phyloP scores from a whole-genome alignment of 1,140 invertebrate genomes.

The Drosophila pachea region DNA sequence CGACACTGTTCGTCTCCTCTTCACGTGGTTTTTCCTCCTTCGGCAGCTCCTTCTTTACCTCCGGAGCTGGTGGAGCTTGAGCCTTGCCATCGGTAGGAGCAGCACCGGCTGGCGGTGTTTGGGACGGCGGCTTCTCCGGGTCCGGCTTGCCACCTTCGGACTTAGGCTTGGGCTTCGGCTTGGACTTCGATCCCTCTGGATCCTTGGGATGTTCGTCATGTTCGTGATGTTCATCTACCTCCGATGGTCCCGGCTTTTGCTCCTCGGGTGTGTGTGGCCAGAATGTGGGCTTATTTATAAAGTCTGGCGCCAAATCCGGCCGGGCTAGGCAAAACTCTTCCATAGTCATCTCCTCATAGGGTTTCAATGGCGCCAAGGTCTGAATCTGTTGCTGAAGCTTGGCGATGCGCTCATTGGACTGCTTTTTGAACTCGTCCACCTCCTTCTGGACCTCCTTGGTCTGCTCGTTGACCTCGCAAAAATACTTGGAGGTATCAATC shows the following conservation, averaged over 20 bases:
- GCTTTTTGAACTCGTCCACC: slow-evolving; percentile 38
- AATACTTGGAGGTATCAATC: slow-evolving; percentile 56
- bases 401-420: slow-evolving; percentile 53
- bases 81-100: background rate
- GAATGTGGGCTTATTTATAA: slow-evolving; percentile 86
- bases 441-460: slow-evolving; percentile 18
- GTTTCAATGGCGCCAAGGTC: slow-evolving; percentile 58
- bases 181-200: background rate
- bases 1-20: background rate
- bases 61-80: background rate
- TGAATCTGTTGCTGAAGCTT: slow-evolving; percentile 16
- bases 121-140: slow-evolving; percentile 14
- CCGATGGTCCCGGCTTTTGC: slow-evolving; percentile 68
- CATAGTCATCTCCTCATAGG: slow-evolving; percentile 91
- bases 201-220: background rate
- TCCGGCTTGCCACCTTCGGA: slow-evolving; percentile 15
- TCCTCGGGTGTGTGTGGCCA: slow-evolving; percentile 86
- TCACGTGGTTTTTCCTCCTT: background rate
- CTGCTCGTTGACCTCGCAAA: slow-evolving; percentile 34
- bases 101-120: background rate
- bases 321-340: slow-evolving; percentile 88
- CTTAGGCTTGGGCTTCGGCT: slow-evolving; percentile 6
- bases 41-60: background rate
- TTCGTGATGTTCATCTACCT: slow-evolving; percentile 23
- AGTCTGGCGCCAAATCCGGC: slow-evolving; percentile 85